phyloP scores from a whole-genome alignment of 2,888 invertebrate genomes.

The Heliconius charithonia region DNA sequence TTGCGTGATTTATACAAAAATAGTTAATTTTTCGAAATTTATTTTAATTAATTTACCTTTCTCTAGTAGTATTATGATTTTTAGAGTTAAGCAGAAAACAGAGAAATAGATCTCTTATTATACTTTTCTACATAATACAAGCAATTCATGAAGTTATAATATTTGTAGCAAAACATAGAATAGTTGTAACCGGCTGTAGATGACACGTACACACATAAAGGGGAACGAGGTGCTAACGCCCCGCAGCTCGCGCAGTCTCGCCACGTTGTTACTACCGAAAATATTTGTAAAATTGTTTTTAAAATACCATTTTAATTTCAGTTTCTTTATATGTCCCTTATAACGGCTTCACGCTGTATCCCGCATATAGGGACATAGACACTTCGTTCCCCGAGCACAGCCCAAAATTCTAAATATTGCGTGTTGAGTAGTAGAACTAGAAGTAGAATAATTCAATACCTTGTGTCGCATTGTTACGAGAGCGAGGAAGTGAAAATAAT shows the following conservation, averaged over 20 bases:
- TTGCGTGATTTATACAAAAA: neutral
- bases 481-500: too few relatives aligned
- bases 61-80: too few relatives aligned
- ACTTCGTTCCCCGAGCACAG: too few relatives aligned
- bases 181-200: conserved; percentile 7
- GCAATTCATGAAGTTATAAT: neutral
- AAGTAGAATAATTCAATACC: too few relatives aligned
- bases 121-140: neutral
- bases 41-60: too few relatives aligned
- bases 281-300: conserved; percentile 9
- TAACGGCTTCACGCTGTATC: too few relatives aligned
- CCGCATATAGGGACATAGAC: too few relatives aligned
- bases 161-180: neutral
- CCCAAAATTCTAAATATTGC: too few relatives aligned
- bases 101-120: neutral
- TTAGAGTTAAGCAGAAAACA: too few relatives aligned
- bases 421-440: too few relatives aligned
- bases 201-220: neutral
- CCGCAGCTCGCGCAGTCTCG: neutral
- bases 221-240: conserved; percentile 14
- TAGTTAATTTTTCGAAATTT: neutral
- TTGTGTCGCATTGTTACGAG: too few relatives aligned
- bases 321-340: too few relatives aligned
- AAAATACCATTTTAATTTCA: neutral
- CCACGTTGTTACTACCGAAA: neutral